These are phyloP conservation scores for Copsychus sechellarum DNA, from an alignment of 2,113 vertebrate species.

Conservation along the genomic window DNA sequence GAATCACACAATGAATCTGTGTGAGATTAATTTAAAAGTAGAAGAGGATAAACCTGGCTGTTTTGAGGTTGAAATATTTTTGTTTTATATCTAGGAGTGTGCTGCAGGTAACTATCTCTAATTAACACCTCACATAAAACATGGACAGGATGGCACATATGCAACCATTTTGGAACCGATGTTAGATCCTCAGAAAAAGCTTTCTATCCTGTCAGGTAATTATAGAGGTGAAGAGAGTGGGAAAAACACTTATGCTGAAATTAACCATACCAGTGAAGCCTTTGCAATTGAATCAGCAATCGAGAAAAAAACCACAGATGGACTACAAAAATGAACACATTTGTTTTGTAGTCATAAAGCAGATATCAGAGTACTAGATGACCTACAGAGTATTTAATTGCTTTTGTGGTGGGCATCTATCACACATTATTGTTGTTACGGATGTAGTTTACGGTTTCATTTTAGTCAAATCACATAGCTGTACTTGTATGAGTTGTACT, in stretches of 20 bases:
- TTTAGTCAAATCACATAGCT: neutral
- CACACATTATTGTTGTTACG: neutral
- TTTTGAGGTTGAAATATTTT: neutral
- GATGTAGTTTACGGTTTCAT: constrained; percentile 15
- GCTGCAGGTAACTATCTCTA: neutral
- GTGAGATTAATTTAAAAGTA: neutral
- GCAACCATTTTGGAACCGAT: neutral
- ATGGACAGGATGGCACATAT: neutral
- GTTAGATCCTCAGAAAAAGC: neutral
- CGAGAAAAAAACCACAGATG: neutral
- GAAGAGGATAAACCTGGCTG: neutral
- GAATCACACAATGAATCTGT: neutral
- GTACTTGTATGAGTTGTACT: neutral
- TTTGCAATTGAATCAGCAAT: neutral
- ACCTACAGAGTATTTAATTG: constrained; percentile 22
- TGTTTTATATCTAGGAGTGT: neutral
- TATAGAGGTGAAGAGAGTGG: neutral
- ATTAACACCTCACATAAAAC: constrained; percentile 17
- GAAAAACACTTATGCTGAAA: neutral
- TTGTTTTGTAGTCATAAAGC: constrained; percentile 29
- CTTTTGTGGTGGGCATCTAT: constrained; percentile 34
- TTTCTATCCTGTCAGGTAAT: neutral
- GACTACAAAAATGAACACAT: neutral
- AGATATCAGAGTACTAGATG: neutral
- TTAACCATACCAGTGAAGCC: neutral